Conservation (phyloP, 2,888 invertebrate genomes). For the Orthonevra nobilis region DNA sequence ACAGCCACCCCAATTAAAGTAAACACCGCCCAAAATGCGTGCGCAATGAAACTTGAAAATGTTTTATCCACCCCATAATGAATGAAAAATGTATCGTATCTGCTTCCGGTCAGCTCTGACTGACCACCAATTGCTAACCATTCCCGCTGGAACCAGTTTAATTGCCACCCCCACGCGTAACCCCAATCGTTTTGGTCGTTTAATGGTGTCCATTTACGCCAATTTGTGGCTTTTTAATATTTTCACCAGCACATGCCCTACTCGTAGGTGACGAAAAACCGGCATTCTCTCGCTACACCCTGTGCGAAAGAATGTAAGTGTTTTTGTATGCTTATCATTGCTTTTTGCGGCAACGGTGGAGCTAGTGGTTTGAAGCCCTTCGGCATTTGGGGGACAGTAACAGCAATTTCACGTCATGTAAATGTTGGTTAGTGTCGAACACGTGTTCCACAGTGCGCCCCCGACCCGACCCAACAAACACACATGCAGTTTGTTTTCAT, state of each 20-base stretch:
- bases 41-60: slow-evolving; percentile 9
- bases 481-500: neutral
- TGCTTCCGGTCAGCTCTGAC: slow-evolving; percentile 35
- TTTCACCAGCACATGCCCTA: slow-evolving; percentile 66
- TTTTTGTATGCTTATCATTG: slow-evolving; percentile 68
- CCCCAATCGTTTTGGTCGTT: slow-evolving; percentile 70
- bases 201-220: slow-evolving; percentile 74
- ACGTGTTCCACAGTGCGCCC: slow-evolving; percentile 50
- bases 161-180: slow-evolving; percentile 59
- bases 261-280: slow-evolving; percentile 72
- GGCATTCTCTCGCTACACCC: slow-evolving; percentile 73
- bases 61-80: neutral
- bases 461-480: neutral
- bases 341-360: slow-evolving; percentile 68
- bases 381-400: slow-evolving; percentile 68
- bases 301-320: slow-evolving; percentile 15
- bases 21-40: slow-evolving; percentile 9
- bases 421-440: slow-evolving; percentile 67
- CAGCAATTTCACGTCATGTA: slow-evolving; percentile 69
- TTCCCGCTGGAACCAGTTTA: slow-evolving; percentile 39
- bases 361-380: slow-evolving; percentile 56
- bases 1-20: no score
- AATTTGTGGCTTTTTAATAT: slow-evolving; percentile 77
- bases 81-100: slow-evolving; percentile 27
- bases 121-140: slow-evolving; percentile 62